phyloP scores from a whole-genome alignment of 2,113 vertebrate genomes.

The Laterallus jamaicensis region DNA sequence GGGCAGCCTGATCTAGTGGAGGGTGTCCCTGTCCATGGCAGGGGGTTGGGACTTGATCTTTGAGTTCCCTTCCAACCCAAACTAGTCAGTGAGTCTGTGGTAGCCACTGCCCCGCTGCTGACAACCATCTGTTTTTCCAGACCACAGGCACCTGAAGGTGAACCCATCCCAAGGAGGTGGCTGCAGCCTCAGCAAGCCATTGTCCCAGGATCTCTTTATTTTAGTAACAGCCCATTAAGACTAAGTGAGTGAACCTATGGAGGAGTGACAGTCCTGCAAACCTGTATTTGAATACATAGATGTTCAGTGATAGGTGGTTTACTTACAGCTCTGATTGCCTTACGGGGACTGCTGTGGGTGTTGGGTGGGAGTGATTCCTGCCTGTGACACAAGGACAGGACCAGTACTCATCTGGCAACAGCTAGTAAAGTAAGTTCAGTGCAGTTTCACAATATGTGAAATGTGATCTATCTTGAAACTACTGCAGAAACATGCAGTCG shows the following conservation, averaged over 20 bases:
- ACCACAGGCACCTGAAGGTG: constrained; percentile 14
- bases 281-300: not conserved
- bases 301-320: not conserved
- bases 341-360: not conserved
- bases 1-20: too few relatives aligned
- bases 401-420: not conserved
- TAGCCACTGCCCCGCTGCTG: not conserved
- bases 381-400: not conserved
- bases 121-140: not conserved
- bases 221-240: constrained; percentile 32
- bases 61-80: too few relatives aligned
- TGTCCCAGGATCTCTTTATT: not conserved
- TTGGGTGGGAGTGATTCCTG: not conserved
- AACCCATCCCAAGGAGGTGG: constrained; percentile 25
- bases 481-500: not conserved
- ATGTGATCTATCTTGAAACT: not conserved
- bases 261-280: not conserved
- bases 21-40: too few relatives aligned
- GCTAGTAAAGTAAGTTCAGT: not conserved
- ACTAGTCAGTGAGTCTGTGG: too few relatives aligned
- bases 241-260: not conserved
- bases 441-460: not conserved
- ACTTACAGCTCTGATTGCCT: not conserved
- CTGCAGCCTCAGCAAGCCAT: not conserved
- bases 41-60: too few relatives aligned